Conservation (phyloP, 2,113 vertebrate genomes). For the Centropristis striata region DNA sequence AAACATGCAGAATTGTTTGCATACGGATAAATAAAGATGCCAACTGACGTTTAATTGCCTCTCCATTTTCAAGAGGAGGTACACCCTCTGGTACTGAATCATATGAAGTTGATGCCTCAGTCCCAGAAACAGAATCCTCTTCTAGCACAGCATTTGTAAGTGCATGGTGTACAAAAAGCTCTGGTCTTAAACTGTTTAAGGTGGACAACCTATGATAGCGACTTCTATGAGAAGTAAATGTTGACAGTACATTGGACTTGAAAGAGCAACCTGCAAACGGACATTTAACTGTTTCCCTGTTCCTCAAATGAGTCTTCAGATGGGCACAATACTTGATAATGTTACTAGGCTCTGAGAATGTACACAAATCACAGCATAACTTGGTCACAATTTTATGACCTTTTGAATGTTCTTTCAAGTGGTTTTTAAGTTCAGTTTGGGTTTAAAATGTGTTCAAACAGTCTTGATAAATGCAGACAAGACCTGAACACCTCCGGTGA, state of each 20-base stretch:
- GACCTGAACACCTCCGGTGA: background rate
- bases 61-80: background rate
- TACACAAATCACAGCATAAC: background rate
- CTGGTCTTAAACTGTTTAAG: background rate
- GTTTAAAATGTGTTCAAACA: conserved; percentile 4
- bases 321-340: background rate
- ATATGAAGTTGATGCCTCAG: background rate
- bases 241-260: background rate
- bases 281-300: conserved; percentile 1
- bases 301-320: background rate
- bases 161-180: background rate
- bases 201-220: background rate
- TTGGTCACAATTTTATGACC: background rate
- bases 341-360: conserved; percentile 13
- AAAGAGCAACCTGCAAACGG: background rate
- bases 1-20: too few species aligned
- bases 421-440: background rate
- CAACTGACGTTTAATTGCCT: too few species aligned
- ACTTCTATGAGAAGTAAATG: conserved; percentile 5
- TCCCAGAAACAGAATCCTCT: background rate
- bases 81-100: background rate
- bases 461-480: background rate
- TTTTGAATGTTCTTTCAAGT: background rate
- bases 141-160: background rate
- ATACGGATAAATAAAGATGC: too few species aligned